phyloP scores from a whole-genome alignment of 2,797 vertebrate species.

The Pteronotus mesoamericanus region DNA sequence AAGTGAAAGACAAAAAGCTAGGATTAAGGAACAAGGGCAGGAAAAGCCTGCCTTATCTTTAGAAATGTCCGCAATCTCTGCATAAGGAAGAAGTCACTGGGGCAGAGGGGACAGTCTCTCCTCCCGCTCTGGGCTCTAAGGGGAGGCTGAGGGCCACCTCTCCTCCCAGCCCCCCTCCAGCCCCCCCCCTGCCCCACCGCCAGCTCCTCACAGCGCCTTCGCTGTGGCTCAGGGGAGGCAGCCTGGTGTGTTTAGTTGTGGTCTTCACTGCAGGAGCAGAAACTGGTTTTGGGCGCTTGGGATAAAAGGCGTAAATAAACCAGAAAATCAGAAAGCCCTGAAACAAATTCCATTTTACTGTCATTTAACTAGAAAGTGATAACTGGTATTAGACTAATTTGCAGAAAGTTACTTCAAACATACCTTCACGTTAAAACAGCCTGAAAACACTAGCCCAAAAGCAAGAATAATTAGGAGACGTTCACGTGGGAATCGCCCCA shows the following conservation, averaged over 20 bases:
- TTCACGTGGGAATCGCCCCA: neutral
- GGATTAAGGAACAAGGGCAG: neutral
- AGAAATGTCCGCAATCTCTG: neutral
- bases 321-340: neutral
- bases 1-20: neutral
- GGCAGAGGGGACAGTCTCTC: neutral
- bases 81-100: neutral
- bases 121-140: neutral
- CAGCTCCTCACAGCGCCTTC: neutral
- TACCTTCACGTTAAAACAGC: neutral
- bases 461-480: neutral
- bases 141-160: neutral
- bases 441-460: neutral
- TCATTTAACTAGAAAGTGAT: neutral
- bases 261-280: neutral
- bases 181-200: too few relatives aligned
- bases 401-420: neutral
- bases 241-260: neutral
- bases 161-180: too few relatives aligned
- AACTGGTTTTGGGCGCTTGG: neutral
- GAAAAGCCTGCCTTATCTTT: neutral
- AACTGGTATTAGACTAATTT: neutral
- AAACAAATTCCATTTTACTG: neutral
- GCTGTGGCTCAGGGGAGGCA: neutral
- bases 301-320: neutral